Conservation (phyloP, 2,888 invertebrate species). For the Hypomecis punctinalis region DNA sequence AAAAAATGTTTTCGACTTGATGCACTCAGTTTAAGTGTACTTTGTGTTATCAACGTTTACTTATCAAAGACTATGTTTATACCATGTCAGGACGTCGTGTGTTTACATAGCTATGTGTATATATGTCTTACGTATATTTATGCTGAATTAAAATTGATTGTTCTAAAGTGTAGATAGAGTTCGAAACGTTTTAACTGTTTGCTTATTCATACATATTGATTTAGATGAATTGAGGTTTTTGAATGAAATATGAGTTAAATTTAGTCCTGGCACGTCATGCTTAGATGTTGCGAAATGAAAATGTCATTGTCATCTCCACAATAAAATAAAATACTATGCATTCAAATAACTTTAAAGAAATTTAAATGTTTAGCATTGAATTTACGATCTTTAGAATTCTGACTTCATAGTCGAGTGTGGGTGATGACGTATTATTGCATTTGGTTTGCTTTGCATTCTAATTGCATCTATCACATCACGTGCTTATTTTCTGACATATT, state of each 20-base stretch:
- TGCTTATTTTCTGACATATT: not conserved
- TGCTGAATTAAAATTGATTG: too few relatives aligned
- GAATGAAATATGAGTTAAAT: too few relatives aligned
- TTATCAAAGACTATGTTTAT: slow-evolving; percentile 20
- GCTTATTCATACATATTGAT: too few relatives aligned
- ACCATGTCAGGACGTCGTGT: slow-evolving; percentile 2
- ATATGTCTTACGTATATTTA: too few relatives aligned
- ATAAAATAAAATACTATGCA: not conserved
- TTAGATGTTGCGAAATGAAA: not conserved
- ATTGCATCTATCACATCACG: not conserved
- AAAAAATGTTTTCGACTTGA: slow-evolving; percentile 11
- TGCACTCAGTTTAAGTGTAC: slow-evolving; percentile 1
- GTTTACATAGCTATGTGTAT: not conserved
- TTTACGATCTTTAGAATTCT: too few relatives aligned
- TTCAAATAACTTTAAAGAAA: too few relatives aligned
- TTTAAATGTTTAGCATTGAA: too few relatives aligned
- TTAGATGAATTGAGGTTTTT: not conserved
- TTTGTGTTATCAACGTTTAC: slow-evolving; percentile 13
- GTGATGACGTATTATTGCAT: not conserved
- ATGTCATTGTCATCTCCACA: not conserved
- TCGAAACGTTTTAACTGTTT: too few relatives aligned
- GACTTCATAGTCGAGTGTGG: too few relatives aligned
- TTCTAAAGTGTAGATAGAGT: too few relatives aligned
- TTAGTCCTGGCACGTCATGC: not conserved
- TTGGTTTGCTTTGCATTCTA: not conserved